phyloP scores from a whole-genome alignment of 2,888 invertebrate species.

The Argyresthia goedartella region DNA sequence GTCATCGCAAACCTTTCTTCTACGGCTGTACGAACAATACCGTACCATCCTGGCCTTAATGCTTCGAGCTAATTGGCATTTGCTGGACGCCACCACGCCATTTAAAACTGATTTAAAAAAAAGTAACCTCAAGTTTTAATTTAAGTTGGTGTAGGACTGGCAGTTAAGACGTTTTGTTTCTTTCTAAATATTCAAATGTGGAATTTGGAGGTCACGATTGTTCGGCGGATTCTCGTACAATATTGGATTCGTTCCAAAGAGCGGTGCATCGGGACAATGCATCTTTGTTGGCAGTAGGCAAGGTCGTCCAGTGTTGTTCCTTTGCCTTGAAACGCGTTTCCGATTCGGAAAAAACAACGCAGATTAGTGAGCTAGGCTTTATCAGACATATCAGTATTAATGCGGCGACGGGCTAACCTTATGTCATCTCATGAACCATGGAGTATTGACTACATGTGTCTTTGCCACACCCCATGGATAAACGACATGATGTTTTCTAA shows the following conservation, averaged over 20 bases:
- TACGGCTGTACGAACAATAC: conserved; percentile 45
- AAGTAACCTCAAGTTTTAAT: conserved; percentile 9
- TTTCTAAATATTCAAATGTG: conserved; percentile 48
- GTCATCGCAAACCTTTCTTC: conserved; percentile 56
- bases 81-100: conserved; percentile 16
- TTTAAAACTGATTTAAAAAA: conserved; percentile 8
- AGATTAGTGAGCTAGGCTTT: too few species aligned
- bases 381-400: too few species aligned
- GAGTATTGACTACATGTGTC: too few species aligned
- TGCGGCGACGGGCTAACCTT: too few species aligned
- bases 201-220: conserved; percentile 63
- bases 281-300: conserved; percentile 51
- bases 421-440: too few species aligned
- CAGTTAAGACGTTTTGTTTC: conserved; percentile 22
- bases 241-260: conserved; percentile 67
- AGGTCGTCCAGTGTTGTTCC: conserved; percentile 33
- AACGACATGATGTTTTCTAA: too few species aligned
- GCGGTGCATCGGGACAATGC: conserved; percentile 52
- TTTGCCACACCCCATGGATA: too few species aligned
- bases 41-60: conserved; percentile 50
- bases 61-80: conserved; percentile 41
- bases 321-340: conserved; percentile 35
- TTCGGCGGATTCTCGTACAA: conserved; percentile 36
- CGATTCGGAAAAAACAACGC: conserved; percentile 6
- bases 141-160: conserved; percentile 8